Evolutionary conservation across 1,140 invertebrate genomes (phyloP), one percentile per base, ranked within the genome.

Genomic region (Drosophila asahinai): DNA sequence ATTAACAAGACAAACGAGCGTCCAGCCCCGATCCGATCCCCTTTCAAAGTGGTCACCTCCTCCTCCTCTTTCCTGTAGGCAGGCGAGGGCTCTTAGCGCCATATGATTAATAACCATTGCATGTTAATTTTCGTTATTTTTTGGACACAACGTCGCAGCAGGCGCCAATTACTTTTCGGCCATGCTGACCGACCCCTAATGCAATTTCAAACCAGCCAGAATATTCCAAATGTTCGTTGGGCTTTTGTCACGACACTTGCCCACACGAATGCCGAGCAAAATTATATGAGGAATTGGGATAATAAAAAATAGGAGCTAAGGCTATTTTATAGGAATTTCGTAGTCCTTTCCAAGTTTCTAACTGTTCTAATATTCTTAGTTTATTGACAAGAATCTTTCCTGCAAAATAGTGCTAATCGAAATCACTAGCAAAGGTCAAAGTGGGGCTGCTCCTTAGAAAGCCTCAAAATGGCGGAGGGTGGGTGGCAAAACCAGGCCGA

Each of bases 1-100:
- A 90, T 90, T 90, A 90, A 90, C 71, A 90, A 90, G 86, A 90
- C 86, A 90, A 90, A 90, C 86, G 86, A 90, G 75, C 70, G 61
- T 42, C 72, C 49, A 71, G 64, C 19, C 33, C 54, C 52, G 54
- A 66, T 65, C 64, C 47, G 30, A 59, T 73, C 49, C 58, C 57
- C 67, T 64, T 51, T 67, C 12, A 49, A 65, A 65, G 63, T 62
- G 57, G 60, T 9, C 49, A 12, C 47, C 75, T 43, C 36, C 51
- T 55, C 42, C 25, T 40, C 42, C 25, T 40, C 42, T n/a, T 15
- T 2, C 25, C n/a, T 52, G 17, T 3, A 9, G 27, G 49, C 33
- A 55, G 52, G 42, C 17, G 68, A 45, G 54, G 58, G 54, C 58
- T 62, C 62, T 51, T 77, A 77, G 72, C 77, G 74, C 70, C 81